Conservation (phyloP, 1,140 invertebrate genomes). For the Orius insidiosus region DNA sequence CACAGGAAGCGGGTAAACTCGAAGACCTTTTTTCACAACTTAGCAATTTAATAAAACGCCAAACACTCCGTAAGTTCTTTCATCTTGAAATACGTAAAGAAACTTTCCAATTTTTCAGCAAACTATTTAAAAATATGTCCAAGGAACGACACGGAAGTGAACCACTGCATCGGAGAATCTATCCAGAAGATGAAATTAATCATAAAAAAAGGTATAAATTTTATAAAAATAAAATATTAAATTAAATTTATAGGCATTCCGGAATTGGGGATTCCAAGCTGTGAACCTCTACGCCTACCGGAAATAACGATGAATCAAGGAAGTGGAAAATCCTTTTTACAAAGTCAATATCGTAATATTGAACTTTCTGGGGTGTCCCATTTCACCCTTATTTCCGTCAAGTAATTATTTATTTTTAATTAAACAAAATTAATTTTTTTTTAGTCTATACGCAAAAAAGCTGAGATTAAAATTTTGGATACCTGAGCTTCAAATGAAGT, state of each 20-base stretch:
- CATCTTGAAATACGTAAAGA: too few species aligned
- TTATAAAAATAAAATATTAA: background rate
- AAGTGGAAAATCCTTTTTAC: slow-evolving; percentile 37
- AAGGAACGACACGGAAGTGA: slow-evolving; percentile 31
- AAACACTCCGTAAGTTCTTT: too few species aligned
- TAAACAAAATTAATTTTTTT: too few species aligned
- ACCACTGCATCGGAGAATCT: slow-evolving; percentile 25
- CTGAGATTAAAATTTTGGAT: too few species aligned
- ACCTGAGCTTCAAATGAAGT: too few species aligned
- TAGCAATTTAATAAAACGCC: too few species aligned
- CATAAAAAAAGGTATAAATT: slow-evolving; percentile 14
- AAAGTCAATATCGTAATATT: slow-evolving; percentile 38
- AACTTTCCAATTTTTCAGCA: slow-evolving; percentile 19
- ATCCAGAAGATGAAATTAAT: slow-evolving; percentile 14
- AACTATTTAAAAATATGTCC: slow-evolving; percentile 35
- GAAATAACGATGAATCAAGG: slow-evolving; percentile 38
- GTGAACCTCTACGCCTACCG: slow-evolving; percentile 39
- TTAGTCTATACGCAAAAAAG: too few species aligned
- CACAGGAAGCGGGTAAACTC: too few species aligned
- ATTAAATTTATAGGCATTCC: slow-evolving; percentile 33
- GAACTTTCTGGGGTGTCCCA: slow-evolving; percentile 36
- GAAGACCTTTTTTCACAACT: too few species aligned
- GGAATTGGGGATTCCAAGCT: slow-evolving; percentile 37
- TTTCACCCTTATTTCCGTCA: slow-evolving; percentile 35
- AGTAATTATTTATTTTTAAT: slow-evolving; percentile 29